Evolutionary conservation across 2,797 vertebrate genomes (phyloP).

Genomic region (Masticophis lateralis): DNA sequence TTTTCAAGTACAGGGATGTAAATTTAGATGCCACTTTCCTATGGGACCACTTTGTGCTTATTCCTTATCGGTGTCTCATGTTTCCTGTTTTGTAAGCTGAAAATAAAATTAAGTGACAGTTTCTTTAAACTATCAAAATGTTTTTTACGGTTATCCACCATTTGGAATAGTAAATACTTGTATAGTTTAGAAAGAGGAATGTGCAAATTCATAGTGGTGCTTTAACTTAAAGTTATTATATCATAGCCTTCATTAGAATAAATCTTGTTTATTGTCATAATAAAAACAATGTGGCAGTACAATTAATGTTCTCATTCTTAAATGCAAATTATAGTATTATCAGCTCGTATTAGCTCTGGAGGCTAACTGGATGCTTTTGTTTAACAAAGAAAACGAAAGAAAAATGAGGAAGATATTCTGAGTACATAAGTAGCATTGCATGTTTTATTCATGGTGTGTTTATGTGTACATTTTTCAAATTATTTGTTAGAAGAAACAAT

Average conservation of each 20-base stretch:
- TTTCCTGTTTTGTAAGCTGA: background rate
- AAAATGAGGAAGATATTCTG: conserved; percentile 45
- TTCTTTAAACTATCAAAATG: background rate
- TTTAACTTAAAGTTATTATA: conserved; percentile 46
- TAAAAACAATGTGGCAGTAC: conserved; percentile 46
- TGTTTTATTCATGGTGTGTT: conserved; percentile 68
- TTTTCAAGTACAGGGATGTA: background rate
- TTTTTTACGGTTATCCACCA: background rate
- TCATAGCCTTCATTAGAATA: conserved; percentile 41
- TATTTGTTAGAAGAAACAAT: conserved; percentile 68
- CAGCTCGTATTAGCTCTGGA: conserved; percentile 44
- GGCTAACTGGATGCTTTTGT: conserved; percentile 37
- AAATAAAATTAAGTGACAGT: background rate
- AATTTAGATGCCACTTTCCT: background rate
- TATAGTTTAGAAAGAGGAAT: background rate
- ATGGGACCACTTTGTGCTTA: background rate
- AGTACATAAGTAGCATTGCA: conserved; percentile 45
- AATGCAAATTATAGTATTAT: conserved; percentile 43
- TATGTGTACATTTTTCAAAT: conserved; percentile 61
- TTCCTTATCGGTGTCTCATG: background rate
- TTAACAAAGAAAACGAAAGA: conserved; percentile 4
- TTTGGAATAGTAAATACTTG: conserved; percentile 33
- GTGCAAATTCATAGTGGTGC: conserved; percentile 6
- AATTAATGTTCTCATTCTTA: conserved; percentile 58
- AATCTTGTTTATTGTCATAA: conserved; percentile 51